Conservation (phyloP, 2,888 invertebrate genomes). For the Clostera curtula region DNA sequence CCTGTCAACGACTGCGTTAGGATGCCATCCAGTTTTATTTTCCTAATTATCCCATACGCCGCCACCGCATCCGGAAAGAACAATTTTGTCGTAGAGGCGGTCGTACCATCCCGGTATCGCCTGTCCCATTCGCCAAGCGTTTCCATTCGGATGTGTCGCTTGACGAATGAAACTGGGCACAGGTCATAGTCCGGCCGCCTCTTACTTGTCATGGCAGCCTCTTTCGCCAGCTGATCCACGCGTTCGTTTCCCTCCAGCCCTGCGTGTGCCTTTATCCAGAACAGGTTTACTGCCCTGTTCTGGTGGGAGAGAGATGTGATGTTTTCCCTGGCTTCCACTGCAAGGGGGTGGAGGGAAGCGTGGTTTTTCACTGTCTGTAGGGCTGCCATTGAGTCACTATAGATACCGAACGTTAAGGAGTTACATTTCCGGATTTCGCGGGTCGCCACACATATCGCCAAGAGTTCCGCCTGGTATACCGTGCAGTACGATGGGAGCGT, state of each 20-base stretch:
- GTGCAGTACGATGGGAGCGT: neutral
- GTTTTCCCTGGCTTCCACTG: neutral
- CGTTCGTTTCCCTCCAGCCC: slow-evolving; percentile 6
- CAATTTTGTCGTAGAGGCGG: neutral
- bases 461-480: neutral
- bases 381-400: slow-evolving; percentile 6
- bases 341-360: slow-evolving; percentile 6
- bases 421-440: slow-evolving; percentile 6
- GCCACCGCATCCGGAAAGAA: neutral
- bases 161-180: slow-evolving; percentile 4
- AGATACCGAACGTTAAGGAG: neutral
- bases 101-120: neutral
- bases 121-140: neutral
- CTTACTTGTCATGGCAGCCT: slow-evolving; percentile 3
- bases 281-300: neutral
- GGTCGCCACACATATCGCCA: neutral
- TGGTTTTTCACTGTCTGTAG: slow-evolving; percentile 3
- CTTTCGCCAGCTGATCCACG: slow-evolving; percentile 6
- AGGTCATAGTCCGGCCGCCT: neutral
- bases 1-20: neutral
- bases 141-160: neutral
- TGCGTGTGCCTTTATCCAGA: slow-evolving; percentile 6
- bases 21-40: neutral
- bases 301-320: neutral
- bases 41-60: neutral